Evolutionary conservation across 2,113 vertebrate species (phyloP).

Genomic region (Noturus placidus): DNA sequence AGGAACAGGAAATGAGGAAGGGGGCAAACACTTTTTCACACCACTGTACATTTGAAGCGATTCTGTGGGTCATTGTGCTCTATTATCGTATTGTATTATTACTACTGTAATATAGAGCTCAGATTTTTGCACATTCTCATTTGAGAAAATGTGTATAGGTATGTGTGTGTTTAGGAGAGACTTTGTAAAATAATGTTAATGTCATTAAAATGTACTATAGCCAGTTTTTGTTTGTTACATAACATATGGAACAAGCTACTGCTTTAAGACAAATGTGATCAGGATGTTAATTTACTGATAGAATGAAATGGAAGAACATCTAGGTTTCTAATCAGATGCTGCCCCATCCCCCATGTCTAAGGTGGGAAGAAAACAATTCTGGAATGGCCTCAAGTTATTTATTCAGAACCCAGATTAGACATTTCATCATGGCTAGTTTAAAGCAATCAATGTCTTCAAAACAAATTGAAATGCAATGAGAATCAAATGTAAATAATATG

Average conservation of each 20-base stretch:
- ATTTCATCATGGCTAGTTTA: neutral
- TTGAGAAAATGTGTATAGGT: neutral
- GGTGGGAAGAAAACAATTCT: neutral
- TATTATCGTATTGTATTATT: neutral
- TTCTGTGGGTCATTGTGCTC: neutral
- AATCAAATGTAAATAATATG: neutral
- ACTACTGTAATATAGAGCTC: neutral
- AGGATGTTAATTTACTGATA: neutral
- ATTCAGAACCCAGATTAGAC: neutral
- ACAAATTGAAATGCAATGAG: neutral
- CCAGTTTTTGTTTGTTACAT: neutral
- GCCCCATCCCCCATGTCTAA: neutral
- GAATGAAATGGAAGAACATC: neutral
- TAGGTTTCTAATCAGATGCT: neutral
- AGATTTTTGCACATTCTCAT: neutral
- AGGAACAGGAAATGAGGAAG: too few relatives aligned
- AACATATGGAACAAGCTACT: neutral
- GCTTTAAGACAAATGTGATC: neutral
- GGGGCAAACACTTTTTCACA: too few relatives aligned
- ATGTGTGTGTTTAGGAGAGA: neutral
- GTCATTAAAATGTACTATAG: neutral
- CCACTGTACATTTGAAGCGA: slow-evolving; percentile 16
- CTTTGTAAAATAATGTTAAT: neutral
- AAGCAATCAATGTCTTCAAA: slow-evolving; percentile 15
- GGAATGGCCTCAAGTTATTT: neutral